A percentile compares a stretch with the other conserved stretches of the same genome.
Conservation (phyloP, 2,113 vertebrate genomes). For the Protomyctophum bolini region DNA sequence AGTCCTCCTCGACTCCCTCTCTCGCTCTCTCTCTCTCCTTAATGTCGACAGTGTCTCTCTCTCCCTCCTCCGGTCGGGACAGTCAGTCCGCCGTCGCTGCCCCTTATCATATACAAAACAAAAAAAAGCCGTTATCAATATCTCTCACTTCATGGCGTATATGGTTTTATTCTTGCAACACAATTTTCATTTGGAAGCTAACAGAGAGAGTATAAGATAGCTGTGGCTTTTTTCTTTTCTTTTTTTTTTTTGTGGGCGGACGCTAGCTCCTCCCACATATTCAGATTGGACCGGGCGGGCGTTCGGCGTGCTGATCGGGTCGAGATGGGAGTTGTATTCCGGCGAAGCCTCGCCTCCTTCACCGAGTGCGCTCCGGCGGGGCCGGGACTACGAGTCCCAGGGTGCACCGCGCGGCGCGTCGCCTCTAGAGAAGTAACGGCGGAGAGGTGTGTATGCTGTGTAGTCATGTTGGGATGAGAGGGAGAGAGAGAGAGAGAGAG, state of each 20-base stretch:
- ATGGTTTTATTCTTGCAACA: constrained; percentile 65
- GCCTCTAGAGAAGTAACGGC: constrained; percentile 10
- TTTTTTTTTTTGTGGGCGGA: constrained; percentile 75
- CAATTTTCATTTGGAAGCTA: constrained; percentile 69
- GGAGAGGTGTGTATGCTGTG: too few relatives aligned
- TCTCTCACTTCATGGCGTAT: constrained; percentile 59
- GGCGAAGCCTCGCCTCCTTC: constrained; percentile 62
- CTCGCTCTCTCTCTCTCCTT: constrained; percentile 40
- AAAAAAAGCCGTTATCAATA: constrained; percentile 35
- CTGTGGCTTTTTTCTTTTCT: constrained; percentile 71
- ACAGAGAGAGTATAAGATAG: constrained; percentile 52
- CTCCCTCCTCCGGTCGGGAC: not conserved
- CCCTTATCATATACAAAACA: constrained; percentile 54
- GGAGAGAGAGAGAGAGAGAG: constrained; percentile 58
- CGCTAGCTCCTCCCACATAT: constrained; percentile 81
- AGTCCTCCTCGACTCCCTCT: constrained; percentile 27
- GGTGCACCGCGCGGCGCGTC: constrained; percentile 15
- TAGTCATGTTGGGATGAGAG: constrained; percentile 78
- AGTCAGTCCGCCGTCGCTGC: constrained; percentile 54
- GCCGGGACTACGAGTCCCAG: constrained; percentile 71
- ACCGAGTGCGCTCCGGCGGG: constrained; percentile 9
- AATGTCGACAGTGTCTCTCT: constrained; percentile 47
- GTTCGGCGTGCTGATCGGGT: constrained; percentile 72
- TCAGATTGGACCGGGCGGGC: constrained; percentile 78
- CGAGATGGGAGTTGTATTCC: constrained; percentile 83